A percentile compares a stretch with the other conserved stretches of the same genome.
phyloP scores from a whole-genome alignment of 2,797 vertebrate species.

The Mallotus villosus region DNA sequence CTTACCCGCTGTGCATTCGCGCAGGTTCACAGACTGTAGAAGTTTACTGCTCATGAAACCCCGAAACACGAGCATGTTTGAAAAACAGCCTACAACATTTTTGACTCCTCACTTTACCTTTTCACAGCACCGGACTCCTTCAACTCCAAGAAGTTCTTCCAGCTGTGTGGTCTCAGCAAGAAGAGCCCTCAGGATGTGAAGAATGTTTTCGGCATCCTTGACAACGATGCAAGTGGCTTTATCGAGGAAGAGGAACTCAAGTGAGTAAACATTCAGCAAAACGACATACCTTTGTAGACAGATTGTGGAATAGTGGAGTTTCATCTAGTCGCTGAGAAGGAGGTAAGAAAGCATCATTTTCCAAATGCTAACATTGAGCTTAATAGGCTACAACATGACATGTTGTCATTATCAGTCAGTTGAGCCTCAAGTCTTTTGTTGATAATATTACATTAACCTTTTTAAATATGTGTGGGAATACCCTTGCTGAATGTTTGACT shows the following conservation, averaged over 20 bases:
- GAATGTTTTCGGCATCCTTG: conserved; percentile 86
- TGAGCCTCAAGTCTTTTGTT: too few species aligned
- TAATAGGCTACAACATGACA: too few species aligned
- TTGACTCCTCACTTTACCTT: conserved; percentile 26
- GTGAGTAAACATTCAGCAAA: conserved; percentile 66
- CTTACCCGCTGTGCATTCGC: background rate
- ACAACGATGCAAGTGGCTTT: conserved; percentile 89
- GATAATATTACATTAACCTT: too few species aligned
- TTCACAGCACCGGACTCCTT: conserved; percentile 89
- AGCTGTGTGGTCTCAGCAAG: conserved; percentile 87
- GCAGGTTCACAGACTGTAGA: background rate
- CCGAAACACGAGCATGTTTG: background rate
- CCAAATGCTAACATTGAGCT: too few species aligned
- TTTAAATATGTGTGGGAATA: too few species aligned
- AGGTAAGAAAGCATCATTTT: too few species aligned
- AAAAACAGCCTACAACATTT: background rate
- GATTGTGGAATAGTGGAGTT: background rate
- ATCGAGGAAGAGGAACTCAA: conserved; percentile 94
- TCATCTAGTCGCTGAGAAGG: background rate
- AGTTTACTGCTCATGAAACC: too few species aligned
- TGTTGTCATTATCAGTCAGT: too few species aligned
- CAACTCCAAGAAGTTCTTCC: conserved; percentile 94
- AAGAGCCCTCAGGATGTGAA: conserved; percentile 89
- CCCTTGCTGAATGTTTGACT: too few species aligned
- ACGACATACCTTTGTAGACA: background rate